These are phyloP conservation scores for Colinus virginianus DNA, from an alignment of 2,113 vertebrate genomes.

Conservation along the genomic window DNA sequence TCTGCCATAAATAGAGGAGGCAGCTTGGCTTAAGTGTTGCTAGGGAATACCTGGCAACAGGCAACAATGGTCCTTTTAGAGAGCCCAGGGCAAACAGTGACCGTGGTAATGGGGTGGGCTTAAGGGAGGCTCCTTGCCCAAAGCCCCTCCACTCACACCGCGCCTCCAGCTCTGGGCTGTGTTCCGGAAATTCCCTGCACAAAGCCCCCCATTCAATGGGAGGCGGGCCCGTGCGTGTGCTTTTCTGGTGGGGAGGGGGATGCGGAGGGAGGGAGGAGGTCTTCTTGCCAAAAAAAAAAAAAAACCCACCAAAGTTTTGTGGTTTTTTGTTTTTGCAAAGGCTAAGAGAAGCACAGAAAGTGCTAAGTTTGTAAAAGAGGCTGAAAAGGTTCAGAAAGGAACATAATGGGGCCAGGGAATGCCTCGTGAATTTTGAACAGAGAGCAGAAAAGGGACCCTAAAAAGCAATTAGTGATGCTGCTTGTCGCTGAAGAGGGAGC, in stretches of 20 bases:
- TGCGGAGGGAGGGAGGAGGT: conserved; percentile 63
- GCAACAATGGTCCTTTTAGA: conserved; percentile 87
- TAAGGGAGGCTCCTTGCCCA: conserved; percentile 81
- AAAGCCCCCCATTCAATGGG: conserved; percentile 82
- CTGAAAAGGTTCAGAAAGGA: conserved; percentile 84
- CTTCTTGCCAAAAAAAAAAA: conserved; percentile 65
- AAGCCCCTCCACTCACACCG: conserved; percentile 79
- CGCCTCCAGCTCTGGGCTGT: conserved; percentile 80
- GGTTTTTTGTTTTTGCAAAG: conserved; percentile 41
- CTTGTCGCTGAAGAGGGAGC: conserved; percentile 79
- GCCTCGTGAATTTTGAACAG: conserved; percentile 86
- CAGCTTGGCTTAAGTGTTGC: conserved; percentile 87
- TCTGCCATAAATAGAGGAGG: conserved; percentile 84
- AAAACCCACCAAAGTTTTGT: conserved; percentile 27
- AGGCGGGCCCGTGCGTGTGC: conserved; percentile 82
- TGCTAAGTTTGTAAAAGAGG: conserved; percentile 80
- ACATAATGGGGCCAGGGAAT: conserved; percentile 80
- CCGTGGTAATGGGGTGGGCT: conserved; percentile 87
- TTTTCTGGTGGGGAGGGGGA: conserved; percentile 69
- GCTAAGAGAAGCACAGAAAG: conserved; percentile 76
- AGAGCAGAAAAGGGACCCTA: conserved; percentile 80
- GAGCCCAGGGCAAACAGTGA: conserved; percentile 87
- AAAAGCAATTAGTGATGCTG: conserved; percentile 88
- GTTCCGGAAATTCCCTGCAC: conserved; percentile 87
- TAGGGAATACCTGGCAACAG: conserved; percentile 88